Evolutionary conservation across 2,113 vertebrate species (phyloP), one percentile per base, ranked within the genome.

Genomic region (Calypte anna): DNA sequence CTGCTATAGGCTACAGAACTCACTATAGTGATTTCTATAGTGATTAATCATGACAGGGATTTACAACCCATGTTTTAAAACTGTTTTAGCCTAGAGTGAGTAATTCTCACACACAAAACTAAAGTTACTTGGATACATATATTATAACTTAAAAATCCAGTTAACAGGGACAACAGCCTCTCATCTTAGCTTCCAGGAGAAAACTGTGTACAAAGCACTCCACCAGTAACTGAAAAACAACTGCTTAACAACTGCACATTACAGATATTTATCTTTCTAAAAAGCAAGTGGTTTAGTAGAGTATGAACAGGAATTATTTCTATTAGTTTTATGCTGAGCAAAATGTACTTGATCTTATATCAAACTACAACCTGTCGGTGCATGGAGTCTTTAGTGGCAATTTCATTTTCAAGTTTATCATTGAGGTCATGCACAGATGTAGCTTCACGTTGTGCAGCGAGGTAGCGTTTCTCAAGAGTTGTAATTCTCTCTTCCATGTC

Each of bases 401-500:
- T 99, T 97, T 99, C 99, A 11, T 98, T 99, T 98, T 99, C 99
- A 97, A 99, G 98, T 97, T 99, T 99, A 96, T 99, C 99, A 12
- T 99, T 99, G 94, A 99, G 98, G 98, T 99, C 99, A 3, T 99
- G 99, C 91, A 99, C 99, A 9, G 99, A 99, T 51, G 99, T 99
- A 54, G 99, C 98, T 97, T 99, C 99, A 82, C 99, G 98, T 96
- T 99, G 99, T 68, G 99, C 99, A 1, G 99, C 99, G 95, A 99
- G 98, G 98, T 99, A 99, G 96, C 99, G 99, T 93, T 99, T 99
- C 97, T 99, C 99, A 33, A 99, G 98, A 20, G 99, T 99, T n/a
- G 99, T 99, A 92, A 99, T 99, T 75, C 99, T 98, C 96, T 99
- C 99, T 88, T 99, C 99, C 99, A 99, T 99, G 90, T 99, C 99